These are phyloP conservation scores for Ips typographus DNA, from an alignment of 1,140 invertebrate genomes.

Conservation along the genomic window DNA sequence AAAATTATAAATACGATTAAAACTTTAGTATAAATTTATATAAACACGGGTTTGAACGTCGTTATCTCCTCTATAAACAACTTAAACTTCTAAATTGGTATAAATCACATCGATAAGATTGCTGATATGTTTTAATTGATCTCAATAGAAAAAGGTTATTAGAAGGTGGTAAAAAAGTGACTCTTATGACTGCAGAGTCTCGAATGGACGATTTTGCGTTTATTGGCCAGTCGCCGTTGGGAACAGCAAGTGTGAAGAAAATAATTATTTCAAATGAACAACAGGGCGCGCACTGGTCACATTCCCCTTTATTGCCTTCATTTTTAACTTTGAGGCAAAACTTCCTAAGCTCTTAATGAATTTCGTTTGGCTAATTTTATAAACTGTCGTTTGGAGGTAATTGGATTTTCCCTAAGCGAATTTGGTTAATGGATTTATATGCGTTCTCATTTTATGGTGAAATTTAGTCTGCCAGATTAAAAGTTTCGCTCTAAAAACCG, in stretches of 20 bases:
- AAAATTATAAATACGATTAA: slow-evolving; percentile 36
- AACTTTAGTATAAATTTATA: slow-evolving; percentile 33
- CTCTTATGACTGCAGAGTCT: slow-evolving; percentile 27
- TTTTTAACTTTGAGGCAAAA: slow-evolving; percentile 26
- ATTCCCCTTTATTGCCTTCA: slow-evolving; percentile 32
- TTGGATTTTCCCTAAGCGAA: slow-evolving; percentile 13
- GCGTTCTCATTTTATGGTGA: too few relatives aligned
- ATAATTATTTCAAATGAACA: slow-evolving; percentile 35
- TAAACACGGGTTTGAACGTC: slow-evolving; percentile 26
- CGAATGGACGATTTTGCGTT: slow-evolving; percentile 34
- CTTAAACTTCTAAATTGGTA: slow-evolving; percentile 23
- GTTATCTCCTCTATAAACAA: slow-evolving; percentile 28
- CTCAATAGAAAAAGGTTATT: neutral
- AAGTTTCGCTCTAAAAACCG: too few relatives aligned
- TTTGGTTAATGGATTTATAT: slow-evolving; percentile 21
- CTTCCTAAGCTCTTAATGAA: slow-evolving; percentile 30
- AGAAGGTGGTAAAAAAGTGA: slow-evolving; percentile 9
- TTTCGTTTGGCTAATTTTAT: slow-evolving; percentile 32
- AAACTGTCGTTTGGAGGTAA: slow-evolving; percentile 4
- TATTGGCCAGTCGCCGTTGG: slow-evolving; percentile 25
- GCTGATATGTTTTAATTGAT: neutral
- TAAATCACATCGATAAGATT: slow-evolving; percentile 11
- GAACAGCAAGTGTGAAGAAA: slow-evolving; percentile 29
- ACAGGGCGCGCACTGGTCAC: slow-evolving; percentile 29
- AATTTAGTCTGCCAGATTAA: too few relatives aligned